Conservation (phyloP, 2,888 invertebrate genomes). For the Campaea margaritaria region DNA sequence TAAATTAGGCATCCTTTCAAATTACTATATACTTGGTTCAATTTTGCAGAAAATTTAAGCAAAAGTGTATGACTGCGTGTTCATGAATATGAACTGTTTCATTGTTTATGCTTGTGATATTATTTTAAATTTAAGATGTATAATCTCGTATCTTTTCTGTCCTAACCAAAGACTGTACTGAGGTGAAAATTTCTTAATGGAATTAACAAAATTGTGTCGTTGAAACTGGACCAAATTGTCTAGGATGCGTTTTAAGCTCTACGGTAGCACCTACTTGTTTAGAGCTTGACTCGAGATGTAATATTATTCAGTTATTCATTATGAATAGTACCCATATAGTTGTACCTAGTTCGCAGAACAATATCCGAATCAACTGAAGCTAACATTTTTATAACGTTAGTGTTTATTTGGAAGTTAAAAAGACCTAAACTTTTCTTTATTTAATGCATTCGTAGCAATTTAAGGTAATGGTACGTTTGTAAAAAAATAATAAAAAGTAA, state of each 20-base stretch:
- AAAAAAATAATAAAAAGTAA: slow-evolving; percentile 63
- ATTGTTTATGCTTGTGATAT: slow-evolving; percentile 82
- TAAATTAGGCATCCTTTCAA: slow-evolving; percentile 1
- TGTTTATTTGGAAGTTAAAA: slow-evolving; percentile 62
- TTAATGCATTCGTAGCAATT: slow-evolving; percentile 73
- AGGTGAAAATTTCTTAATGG: slow-evolving; percentile 65
- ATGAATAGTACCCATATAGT: slow-evolving; percentile 56
- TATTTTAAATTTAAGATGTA: slow-evolving; percentile 72
- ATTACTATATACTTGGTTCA: slow-evolving; percentile 27
- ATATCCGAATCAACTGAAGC: slow-evolving; percentile 50
- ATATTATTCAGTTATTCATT: slow-evolving; percentile 54
- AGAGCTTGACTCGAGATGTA: slow-evolving; percentile 17
- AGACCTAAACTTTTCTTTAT: slow-evolving; percentile 69
- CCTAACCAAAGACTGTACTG: slow-evolving; percentile 83
- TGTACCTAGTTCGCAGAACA: slow-evolving; percentile 52
- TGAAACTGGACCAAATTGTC: slow-evolving; percentile 80
- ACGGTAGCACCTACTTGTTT: slow-evolving; percentile 7
- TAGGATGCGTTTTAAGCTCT: slow-evolving; percentile 49
- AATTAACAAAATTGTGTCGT: slow-evolving; percentile 66
- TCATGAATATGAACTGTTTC: slow-evolving; percentile 50
- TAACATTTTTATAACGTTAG: slow-evolving; percentile 59
- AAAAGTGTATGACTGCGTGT: slow-evolving; percentile 52
- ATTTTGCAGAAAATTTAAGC: slow-evolving; percentile 26
- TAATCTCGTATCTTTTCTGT: slow-evolving; percentile 74
- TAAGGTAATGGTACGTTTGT: slow-evolving; percentile 80